Evolutionary conservation across 2,888 invertebrate species (phyloP), one percentile per base, ranked within the genome.

Genomic region (Synanthedon vespiformis): DNA sequence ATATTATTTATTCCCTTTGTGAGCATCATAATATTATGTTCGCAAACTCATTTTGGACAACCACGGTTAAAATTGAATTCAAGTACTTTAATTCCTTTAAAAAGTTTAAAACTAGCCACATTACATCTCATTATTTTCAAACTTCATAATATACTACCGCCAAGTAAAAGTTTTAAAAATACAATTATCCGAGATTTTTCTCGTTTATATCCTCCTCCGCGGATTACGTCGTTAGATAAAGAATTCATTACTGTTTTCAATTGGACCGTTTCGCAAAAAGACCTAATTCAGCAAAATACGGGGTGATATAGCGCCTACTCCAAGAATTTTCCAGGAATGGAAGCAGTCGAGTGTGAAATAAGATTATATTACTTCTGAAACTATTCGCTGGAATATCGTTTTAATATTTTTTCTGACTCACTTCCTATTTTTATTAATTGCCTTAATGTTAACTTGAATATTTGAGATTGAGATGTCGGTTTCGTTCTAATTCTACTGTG

Each of bases 311-410:
- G 55, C 54, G 52, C 50, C 53, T 47, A 50, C 51, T 54, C 50
- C 48, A 47, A 41, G 58, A 60, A 51, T 54, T 57, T 50, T 48
- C 50, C 49, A 52, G 56, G 40, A 53, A 53, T 53, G 55, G 51
- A 52, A 40, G 55, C 56, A 55, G 54, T 58, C 58, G 53, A 61
- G 63, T 67, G 59, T 65, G 63, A 65, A 70, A 70, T 62, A 62
- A 65, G 64, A 61, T 64, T 64, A 57, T 53, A 56, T 55, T 52
- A 52, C 34, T 53, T 51, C 47, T 56, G 52, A 49, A 54, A 54
- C 58, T 57, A 57, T 57, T 52, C 51, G 48, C 22, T 22, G 22
- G 22, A 22, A 22, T 22, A 22, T 48, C 40, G 34, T 1, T 22
- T 2, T 16, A 44, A 14, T 48, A 50, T 54, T 54, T 49, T 41